Evolutionary conservation across 2,113 vertebrate genomes (phyloP).

Genomic region (Eurypyga helias): DNA sequence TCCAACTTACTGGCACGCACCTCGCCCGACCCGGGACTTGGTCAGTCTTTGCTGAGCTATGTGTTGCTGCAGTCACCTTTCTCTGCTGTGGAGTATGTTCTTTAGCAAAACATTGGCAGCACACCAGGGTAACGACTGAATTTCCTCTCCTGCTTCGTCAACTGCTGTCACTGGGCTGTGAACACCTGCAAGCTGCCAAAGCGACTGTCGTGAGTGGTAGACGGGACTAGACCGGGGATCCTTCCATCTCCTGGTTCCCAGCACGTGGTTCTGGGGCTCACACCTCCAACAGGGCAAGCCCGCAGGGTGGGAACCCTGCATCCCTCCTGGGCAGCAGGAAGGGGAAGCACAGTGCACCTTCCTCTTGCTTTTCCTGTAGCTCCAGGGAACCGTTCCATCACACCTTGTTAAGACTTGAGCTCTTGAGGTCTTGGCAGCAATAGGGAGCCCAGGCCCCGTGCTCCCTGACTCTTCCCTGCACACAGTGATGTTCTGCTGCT

Average conservation of each 20-base stretch:
- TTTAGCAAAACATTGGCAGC: conserved; percentile 12
- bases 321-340: background rate
- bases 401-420: background rate
- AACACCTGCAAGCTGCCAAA: conserved; percentile 47
- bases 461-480: background rate
- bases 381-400: background rate
- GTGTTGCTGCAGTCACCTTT: background rate
- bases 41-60: background rate
- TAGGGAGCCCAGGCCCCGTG: background rate
- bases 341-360: background rate
- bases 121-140: background rate
- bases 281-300: background rate
- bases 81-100: background rate
- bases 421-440: background rate
- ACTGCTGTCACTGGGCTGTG: background rate
- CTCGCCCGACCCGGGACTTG: background rate
- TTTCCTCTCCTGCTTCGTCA: background rate
- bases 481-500: background rate
- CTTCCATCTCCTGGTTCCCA: background rate
- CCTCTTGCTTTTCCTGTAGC: conserved; percentile 12
- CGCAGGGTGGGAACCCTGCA: background rate
- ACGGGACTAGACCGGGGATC: background rate
- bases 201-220: background rate
- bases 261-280: background rate
- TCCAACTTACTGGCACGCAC: background rate